phyloP scores from a whole-genome alignment of 2,888 invertebrate genomes.

The Neoaliturus tenellus region DNA sequence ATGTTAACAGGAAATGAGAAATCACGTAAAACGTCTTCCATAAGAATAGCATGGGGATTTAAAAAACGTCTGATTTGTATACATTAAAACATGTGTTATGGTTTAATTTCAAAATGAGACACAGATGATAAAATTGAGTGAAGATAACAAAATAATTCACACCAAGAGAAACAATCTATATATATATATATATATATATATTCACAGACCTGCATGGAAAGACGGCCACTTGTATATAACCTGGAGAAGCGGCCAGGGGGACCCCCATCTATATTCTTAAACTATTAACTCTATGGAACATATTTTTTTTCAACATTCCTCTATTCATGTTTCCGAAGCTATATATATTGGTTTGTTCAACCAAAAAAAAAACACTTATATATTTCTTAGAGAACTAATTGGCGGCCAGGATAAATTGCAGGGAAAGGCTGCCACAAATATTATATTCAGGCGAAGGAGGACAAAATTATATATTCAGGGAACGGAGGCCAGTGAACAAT shows the following conservation, averaged over 20 bases:
- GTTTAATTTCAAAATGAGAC: too few species aligned
- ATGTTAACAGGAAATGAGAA: too few species aligned
- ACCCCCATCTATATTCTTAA: neutral
- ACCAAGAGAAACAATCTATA: too few species aligned
- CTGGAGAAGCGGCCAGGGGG: constrained; percentile 1
- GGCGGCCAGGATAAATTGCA: neutral
- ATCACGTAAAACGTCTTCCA: too few species aligned
- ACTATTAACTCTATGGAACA: neutral
- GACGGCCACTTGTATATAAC: neutral
- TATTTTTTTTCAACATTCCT: neutral
- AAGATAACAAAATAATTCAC: too few species aligned
- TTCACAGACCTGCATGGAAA: neutral
- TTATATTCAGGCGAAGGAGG: neutral
- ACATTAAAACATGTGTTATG: too few species aligned
- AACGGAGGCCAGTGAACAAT: neutral
- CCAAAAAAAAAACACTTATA: neutral
- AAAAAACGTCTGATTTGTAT: too few species aligned
- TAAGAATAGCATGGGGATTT: too few species aligned
- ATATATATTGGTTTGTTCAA: neutral
- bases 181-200: neutral
- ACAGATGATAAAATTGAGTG: too few species aligned
- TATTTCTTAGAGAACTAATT: neutral
- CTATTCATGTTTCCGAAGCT: neutral
- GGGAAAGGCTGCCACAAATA: neutral
- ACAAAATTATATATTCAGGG: neutral